Base-by-base conservation (phyloP, 1,140 invertebrate genomes). In the Drosophila prosaltans region DNA sequence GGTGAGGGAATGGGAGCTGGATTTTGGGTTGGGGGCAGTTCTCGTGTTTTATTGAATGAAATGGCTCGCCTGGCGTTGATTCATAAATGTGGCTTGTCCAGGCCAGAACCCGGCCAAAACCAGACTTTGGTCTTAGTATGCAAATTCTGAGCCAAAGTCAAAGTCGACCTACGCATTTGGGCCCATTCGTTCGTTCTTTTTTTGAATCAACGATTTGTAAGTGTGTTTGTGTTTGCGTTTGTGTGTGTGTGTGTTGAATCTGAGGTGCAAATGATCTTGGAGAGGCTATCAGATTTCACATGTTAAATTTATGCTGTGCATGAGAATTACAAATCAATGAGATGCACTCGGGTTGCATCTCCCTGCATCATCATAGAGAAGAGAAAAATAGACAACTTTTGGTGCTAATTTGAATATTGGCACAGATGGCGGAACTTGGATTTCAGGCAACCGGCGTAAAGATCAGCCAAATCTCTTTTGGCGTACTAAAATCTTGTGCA, bases 31-130 rank as follows among this genome's bases (percentile, higher is more conserved):
- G 32, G 32, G 32, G 6, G 40, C 54, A 75, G 76, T 76, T 28
- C 73, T 77, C 77, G 80, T 89, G 84, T 89, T 89, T 89, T 89
- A 89, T 89, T 89, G 84, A 89, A 89, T 89, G 84, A 89, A 89
- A 89, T 83, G 85, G 85, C 74, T 78, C 48, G 78, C 69, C 72
- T 89, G 84, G 84, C 84, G 84, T 89, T 89, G 84, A 89, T 89
- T 89, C 84, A 89, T 89, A 89, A 89, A 89, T 89, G 84, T 75
- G 76, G 32, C 65, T 65, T 40, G 72, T 69, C 66, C 68, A 59
- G 61, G 71, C 60, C 40, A 41, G 63, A 8, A 0, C 54, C 65
- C 24, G 28, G 28, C 24, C 45, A 39, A 48, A 43, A 36, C 32
- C 73, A 64, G 66, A 9, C 40, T 60, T 48, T 24, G 43, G 68